Conservation (phyloP, 2,888 invertebrate genomes). For the Listrodromus nycthemerus region DNA sequence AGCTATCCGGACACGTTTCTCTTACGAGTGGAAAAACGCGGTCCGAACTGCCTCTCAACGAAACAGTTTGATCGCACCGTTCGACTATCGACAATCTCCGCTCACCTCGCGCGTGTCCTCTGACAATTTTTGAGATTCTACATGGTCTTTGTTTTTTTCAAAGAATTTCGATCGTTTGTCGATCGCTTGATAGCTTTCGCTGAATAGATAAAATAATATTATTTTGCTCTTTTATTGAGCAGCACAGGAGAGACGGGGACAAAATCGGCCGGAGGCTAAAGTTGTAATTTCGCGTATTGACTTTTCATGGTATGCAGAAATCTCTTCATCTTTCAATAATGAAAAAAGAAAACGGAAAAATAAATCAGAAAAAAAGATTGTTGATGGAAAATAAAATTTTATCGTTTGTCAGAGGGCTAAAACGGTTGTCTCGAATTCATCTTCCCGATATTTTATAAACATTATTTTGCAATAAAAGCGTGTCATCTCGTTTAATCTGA, state of each 20-base stretch:
- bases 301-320: no score
- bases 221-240: neutral
- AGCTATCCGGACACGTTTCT: conserved; percentile 53
- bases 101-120: neutral
- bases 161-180: neutral
- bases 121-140: neutral
- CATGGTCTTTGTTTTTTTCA: neutral
- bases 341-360: no score
- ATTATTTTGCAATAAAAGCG: neutral
- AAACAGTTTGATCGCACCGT: conserved; percentile 9
- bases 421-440: no score
- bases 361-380: no score
- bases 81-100: neutral
- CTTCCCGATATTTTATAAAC: no score
- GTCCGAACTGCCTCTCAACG: conserved; percentile 30
- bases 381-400: no score
- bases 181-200: neutral
- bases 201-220: neutral
- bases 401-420: no score
- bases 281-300: no score
- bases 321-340: no score
- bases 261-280: no score
- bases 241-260: no score
- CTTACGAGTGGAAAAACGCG: conserved; percentile 43
- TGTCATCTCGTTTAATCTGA: neutral